These are phyloP conservation scores for Parazoanthus atlanticus DNA, from an alignment of 92 coral and sea anemone species.

Conservation along the genomic window DNA sequence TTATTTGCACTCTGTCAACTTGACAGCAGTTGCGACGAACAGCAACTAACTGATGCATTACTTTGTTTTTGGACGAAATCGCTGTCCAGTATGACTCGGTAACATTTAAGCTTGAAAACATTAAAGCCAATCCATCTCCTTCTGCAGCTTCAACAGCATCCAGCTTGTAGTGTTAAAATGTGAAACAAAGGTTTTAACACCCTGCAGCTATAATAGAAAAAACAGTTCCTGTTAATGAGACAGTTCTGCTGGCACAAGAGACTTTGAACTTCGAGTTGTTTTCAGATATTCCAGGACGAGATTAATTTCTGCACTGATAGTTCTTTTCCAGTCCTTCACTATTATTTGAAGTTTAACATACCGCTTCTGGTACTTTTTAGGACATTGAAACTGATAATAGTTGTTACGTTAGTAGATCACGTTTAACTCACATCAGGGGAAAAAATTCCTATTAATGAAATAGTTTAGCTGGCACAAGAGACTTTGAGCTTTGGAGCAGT, in stretches of 20 bases:
- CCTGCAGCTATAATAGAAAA: constrained; percentile 3
- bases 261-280: background rate
- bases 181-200: constrained; percentile 3
- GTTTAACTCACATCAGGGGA: no score
- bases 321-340: constrained; percentile 2
- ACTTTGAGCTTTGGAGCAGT: no score
- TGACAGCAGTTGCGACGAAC: constrained; percentile 4
- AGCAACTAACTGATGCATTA: constrained; percentile 2
- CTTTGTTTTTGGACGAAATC: constrained; percentile 4
- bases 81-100: background rate
- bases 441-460: no score
- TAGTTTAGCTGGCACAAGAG: no score
- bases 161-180: background rate
- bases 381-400: no score
- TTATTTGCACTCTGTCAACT: constrained; percentile 5
- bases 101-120: constrained; percentile 1
- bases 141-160: background rate
- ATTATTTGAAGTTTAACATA: background rate
- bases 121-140: background rate
- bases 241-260: constrained; percentile 7
- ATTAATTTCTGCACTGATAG: background rate
- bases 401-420: no score
- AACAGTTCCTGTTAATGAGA: background rate
- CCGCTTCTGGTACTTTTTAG: no score
- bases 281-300: background rate